Evolutionary conservation across 1,140 invertebrate genomes (phyloP).

Genomic region (Eupeodes corollae): DNA sequence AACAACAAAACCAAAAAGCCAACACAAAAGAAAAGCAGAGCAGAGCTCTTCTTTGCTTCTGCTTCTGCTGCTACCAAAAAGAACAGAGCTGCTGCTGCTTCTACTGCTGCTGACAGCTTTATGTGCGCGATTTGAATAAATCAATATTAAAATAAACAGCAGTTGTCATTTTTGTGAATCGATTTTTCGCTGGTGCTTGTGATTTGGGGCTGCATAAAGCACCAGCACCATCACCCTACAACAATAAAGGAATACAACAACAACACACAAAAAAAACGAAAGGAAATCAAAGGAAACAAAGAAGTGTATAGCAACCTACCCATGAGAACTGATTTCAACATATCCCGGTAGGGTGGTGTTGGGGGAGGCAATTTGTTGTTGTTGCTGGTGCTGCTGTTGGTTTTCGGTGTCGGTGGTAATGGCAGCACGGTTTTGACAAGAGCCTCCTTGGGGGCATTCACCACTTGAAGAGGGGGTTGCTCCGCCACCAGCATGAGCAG

Average conservation of each 20-base stretch:
- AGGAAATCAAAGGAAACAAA: neutral
- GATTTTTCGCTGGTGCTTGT: neutral
- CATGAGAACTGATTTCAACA: slow-evolving; percentile 5
- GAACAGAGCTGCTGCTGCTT: too few species aligned
- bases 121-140: neutral
- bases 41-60: too few species aligned
- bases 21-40: too few species aligned
- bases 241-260: too few species aligned
- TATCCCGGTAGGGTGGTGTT: slow-evolving; percentile 2
- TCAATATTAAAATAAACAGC: slow-evolving; percentile 2
- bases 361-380: neutral
- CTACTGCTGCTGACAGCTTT: too few species aligned
- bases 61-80: too few species aligned
- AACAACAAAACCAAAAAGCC: too few species aligned
- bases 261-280: too few species aligned
- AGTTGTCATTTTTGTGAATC: neutral
- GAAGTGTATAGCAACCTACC: neutral
- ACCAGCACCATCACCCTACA: neutral
- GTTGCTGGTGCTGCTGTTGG: slow-evolving; percentile 16
- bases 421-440: neutral
- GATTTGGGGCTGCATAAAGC: neutral
- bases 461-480: too few species aligned
- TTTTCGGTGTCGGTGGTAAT: slow-evolving; percentile 18
- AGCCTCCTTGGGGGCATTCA: too few species aligned
- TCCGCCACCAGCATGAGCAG: too few species aligned